Percentiles rank a stretch among this genome's conserved stretches.
phyloP scores from a whole-genome alignment of 2,797 vertebrate species.

The Anableps anableps region DNA sequence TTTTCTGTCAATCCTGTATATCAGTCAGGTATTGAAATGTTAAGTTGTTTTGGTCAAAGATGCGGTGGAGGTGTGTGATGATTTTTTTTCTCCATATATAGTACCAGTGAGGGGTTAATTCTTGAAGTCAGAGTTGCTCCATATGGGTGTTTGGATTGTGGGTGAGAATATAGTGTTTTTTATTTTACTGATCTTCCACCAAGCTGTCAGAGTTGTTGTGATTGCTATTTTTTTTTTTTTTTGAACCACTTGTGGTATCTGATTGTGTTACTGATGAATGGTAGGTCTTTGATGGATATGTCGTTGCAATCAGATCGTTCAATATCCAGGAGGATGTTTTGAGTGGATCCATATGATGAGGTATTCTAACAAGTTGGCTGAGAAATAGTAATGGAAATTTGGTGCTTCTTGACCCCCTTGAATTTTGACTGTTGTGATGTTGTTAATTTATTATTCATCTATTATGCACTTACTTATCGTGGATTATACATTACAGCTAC shows the following conservation, averaged over 20 bases:
- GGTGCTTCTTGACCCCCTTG: neutral
- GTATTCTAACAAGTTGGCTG: neutral
- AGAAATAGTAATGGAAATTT: neutral
- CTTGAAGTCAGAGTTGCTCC: neutral
- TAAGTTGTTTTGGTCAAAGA: neutral
- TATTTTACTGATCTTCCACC: neutral
- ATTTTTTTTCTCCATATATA: neutral
- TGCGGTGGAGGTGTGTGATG: neutral
- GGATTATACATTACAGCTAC: neutral
- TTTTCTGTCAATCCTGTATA: neutral
- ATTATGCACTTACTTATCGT: too few relatives aligned
- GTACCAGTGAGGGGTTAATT: neutral
- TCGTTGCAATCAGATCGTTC: neutral
- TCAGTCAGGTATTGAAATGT: neutral
- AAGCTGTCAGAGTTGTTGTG: neutral
- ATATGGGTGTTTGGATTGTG: neutral
- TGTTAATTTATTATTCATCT: neutral
- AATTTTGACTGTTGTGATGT: neutral
- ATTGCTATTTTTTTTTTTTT: neutral
- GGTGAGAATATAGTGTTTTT: neutral
- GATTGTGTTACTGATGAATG: neutral
- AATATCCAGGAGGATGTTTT: neutral
- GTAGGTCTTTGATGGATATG: neutral
- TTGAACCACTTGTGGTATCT: neutral
- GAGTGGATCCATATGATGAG: neutral